phyloP scores from a whole-genome alignment of 2,888 invertebrate genomes.

The Dryobotodes eremita region DNA sequence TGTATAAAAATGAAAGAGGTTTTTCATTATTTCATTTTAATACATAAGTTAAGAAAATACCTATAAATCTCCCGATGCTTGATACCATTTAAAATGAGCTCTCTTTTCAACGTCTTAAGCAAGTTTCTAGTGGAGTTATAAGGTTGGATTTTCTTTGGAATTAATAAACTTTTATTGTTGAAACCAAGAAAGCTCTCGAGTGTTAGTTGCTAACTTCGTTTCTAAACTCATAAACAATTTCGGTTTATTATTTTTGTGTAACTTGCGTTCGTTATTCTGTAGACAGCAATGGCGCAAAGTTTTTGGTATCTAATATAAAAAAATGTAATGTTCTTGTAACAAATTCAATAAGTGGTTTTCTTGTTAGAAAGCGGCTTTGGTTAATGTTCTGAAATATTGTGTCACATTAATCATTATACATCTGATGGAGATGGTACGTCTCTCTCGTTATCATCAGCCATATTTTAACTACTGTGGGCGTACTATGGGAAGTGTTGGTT shows the following conservation, averaged over 20 bases:
- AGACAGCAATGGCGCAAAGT: constrained; percentile 32
- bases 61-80: constrained; percentile 23
- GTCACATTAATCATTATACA: no score
- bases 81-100: constrained; percentile 41
- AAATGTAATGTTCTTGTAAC: constrained; percentile 13
- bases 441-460: no score
- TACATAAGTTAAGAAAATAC: constrained; percentile 11
- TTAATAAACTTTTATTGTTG: constrained; percentile 66
- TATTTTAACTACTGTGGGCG: no score
- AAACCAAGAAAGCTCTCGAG: constrained; percentile 61
- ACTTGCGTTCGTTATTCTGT: constrained; percentile 22
- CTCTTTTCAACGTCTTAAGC: constrained; percentile 55
- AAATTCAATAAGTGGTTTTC: constrained; percentile 16
- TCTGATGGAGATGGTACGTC: no score
- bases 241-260: constrained; percentile 49
- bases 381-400: no score
- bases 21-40: constrained; percentile 18
- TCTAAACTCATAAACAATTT: constrained; percentile 53
- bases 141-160: constrained; percentile 69
- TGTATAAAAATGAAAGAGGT: background rate
- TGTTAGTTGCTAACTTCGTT: constrained; percentile 63
- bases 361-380: background rate
- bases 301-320: constrained; percentile 28
- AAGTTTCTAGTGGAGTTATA: constrained; percentile 69
- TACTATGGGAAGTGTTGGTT: no score